These are phyloP conservation scores for Anniella stebbinsi DNA, from an alignment of 2,797 vertebrate species.

Conservation along the genomic window DNA sequence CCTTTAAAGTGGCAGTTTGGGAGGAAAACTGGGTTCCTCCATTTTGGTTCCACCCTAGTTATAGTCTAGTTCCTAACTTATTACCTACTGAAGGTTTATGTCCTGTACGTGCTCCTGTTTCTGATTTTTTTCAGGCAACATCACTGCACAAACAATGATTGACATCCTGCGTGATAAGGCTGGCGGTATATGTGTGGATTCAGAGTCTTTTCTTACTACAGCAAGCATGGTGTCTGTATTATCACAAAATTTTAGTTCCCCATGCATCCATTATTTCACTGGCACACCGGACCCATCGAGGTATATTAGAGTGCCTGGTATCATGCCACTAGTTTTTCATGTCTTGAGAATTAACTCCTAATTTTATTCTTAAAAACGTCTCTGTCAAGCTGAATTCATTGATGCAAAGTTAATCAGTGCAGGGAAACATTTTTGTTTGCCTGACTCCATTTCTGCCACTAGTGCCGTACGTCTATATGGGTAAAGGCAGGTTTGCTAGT, in stretches of 20 bases:
- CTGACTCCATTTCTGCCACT: background rate
- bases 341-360: background rate
- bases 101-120: background rate
- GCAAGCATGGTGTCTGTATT: conserved; percentile 83
- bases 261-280: conserved; percentile 84
- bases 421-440: background rate
- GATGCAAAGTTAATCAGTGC: background rate
- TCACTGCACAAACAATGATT: conserved; percentile 82
- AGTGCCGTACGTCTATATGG: background rate
- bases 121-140: conserved; percentile 67
- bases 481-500: background rate
- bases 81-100: background rate
- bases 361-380: conserved; percentile 15
- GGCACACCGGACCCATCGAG: conserved; percentile 85
- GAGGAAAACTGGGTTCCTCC: background rate
- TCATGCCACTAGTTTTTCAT: background rate
- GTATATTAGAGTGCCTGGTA: conserved; percentile 58
- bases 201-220: conserved; percentile 82
- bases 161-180: conserved; percentile 81
- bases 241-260: conserved; percentile 79
- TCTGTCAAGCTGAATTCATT: background rate
- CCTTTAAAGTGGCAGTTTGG: background rate
- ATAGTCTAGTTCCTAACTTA: background rate
- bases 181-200: conserved; percentile 80
- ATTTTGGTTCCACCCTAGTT: background rate